A percentile compares a stretch with the other conserved stretches of the same genome.
phyloP scores from a whole-genome alignment of 2,113 vertebrate genomes.

The Microcebus ravelobensis region DNA sequence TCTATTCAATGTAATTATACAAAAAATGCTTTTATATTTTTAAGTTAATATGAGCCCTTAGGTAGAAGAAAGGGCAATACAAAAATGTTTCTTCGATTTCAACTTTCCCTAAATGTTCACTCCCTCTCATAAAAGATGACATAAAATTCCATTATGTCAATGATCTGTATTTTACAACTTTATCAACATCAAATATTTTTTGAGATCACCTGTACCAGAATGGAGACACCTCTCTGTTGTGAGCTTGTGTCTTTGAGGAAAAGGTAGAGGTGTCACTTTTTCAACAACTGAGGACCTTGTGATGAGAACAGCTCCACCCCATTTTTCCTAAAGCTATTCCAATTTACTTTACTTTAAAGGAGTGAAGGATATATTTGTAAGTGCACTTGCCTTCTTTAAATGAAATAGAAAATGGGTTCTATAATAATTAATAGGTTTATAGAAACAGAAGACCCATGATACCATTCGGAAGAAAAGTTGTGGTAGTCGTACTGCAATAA shows the following conservation, averaged over 20 bases:
- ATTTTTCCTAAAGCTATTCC: not conserved
- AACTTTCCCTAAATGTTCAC: not conserved
- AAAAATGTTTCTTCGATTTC: not conserved
- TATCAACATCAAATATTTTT: not conserved
- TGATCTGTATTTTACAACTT: not conserved
- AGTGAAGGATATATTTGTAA: not conserved
- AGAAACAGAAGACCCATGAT: not conserved
- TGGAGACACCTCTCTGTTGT: not conserved
- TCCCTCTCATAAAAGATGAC: not conserved
- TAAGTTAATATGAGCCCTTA: not conserved
- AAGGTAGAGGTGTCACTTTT: not conserved
- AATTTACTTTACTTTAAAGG: slow-evolving; percentile 37
- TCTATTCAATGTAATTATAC: not conserved
- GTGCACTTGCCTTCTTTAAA: slow-evolving; percentile 6
- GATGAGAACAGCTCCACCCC: not conserved
- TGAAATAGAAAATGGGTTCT: slow-evolving; percentile 47
- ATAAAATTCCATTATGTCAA: not conserved
- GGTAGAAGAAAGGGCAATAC: not conserved
- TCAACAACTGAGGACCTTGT: not conserved
- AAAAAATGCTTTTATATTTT: not conserved
- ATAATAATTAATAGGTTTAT: slow-evolving; percentile 38
- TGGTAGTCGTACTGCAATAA: not conserved
- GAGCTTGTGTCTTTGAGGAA: not conserved
- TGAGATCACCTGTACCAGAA: not conserved
- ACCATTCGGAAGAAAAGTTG: not conserved